Evolutionary conservation across 2,113 vertebrate species (phyloP).

Genomic region (Pterophyllum scalare): DNA sequence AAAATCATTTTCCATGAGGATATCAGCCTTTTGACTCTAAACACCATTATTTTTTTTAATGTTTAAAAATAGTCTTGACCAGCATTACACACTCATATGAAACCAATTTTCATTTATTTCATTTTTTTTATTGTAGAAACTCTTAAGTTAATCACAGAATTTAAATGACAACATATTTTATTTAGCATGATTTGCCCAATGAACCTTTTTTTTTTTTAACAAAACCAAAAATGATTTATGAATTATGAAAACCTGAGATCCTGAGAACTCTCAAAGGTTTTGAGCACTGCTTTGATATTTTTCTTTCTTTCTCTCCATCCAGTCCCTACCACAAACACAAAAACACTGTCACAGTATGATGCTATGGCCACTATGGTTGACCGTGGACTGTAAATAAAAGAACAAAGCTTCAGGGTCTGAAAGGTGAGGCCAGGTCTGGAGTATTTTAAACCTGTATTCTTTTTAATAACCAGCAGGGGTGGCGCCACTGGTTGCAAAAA

Average conservation of each 20-base stretch:
- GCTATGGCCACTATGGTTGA: not conserved
- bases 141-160: not conserved
- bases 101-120: not conserved
- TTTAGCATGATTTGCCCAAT: not conserved
- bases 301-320: not conserved
- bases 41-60: not conserved
- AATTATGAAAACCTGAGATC: not conserved
- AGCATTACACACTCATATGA: not conserved
- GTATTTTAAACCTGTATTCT: not conserved
- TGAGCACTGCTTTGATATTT: not conserved
- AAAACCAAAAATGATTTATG: not conserved
- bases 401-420: not conserved
- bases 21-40: not conserved
- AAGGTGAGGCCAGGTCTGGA: not conserved
- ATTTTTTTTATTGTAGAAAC: not conserved
- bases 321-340: not conserved
- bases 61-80: too few relatives aligned
- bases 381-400: not conserved
- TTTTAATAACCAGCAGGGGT: not conserved
- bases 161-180: not conserved
- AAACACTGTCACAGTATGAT: not conserved
- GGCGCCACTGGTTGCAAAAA: not conserved
- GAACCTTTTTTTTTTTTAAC: not conserved
- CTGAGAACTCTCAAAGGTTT: not conserved
- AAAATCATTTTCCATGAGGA: not conserved